Evolutionary conservation across 2,888 invertebrate genomes (phyloP), one percentile per base, ranked within the genome.

Genomic region (Drosophila kuntzei): DNA sequence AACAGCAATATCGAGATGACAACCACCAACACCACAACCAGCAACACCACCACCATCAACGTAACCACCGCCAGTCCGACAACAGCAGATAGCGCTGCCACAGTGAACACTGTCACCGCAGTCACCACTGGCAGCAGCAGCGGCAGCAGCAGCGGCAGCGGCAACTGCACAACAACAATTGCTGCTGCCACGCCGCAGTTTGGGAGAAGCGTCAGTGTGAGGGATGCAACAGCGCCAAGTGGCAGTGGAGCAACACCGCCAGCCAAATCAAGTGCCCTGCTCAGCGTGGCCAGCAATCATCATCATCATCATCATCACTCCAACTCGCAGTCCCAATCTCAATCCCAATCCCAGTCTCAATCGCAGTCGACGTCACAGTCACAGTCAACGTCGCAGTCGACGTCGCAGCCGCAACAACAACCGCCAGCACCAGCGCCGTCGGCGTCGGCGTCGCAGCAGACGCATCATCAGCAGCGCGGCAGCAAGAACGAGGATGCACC

Each of bases 401-500:
- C 59, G 22, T 32, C 53, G 44, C 82, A 75, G 65, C 57, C 60
- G 20, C 62, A n/a, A n/a, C n/a, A n/a, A n/a, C n/a, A n/a, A n/a
- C n/a, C n/a, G n/a, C n/a, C n/a, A n/a, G n/a, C n/a, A n/a, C n/a
- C n/a, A n/a, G n/a, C 60, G 20, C 62, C n/a, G n/a, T n/a, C n/a
- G n/a, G n/a, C 22, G 8, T 46, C 46, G 11, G 51, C 59, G 22
- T 32, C 53, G 44, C 82, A 75, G 60, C 60, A 61, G 36, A 44
- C 60, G 29, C 65, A 69, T 55, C 60, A 80, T 49, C 78, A 79
- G 51, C 68, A 91, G 62, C 80, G 83, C 3, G 88, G 80, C 39
- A 79, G 88, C 67, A 90, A 86, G 60, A 92, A 92, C 70, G 96
- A 96, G 89, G 97, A 97, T 92, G 96, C 97, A 0, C 97, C 97